A percentile compares a stretch with the other conserved stretches of the same genome.
Evolutionary conservation across 2,113 vertebrate species (phyloP).

Genomic region (Edolisoma coerulescens): DNA sequence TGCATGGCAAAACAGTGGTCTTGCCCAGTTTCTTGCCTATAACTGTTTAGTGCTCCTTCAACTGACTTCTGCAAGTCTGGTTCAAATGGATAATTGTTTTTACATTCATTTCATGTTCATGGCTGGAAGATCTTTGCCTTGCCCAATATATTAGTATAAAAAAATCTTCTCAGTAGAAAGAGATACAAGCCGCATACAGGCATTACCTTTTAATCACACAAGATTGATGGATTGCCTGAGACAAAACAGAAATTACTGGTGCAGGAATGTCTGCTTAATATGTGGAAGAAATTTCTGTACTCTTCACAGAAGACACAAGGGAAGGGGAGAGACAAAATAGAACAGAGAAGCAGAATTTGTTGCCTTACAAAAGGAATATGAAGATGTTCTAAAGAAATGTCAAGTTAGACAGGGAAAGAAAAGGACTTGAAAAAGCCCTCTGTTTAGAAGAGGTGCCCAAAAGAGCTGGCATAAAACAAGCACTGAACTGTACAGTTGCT

Average conservation of each 20-base stretch:
- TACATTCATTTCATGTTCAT: background rate
- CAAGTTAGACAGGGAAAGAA: background rate
- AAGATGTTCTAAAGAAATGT: background rate
- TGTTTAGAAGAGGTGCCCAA: background rate
- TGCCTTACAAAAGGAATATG: background rate
- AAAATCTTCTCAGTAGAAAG: background rate
- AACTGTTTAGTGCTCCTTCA: background rate
- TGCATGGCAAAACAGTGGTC: background rate
- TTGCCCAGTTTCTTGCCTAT: background rate
- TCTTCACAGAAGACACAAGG: background rate
- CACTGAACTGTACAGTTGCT: background rate
- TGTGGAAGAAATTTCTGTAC: background rate
- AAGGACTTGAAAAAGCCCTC: background rate
- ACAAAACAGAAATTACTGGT: background rate
- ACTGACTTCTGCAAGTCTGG: background rate
- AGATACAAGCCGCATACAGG: background rate
- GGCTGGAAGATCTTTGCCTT: background rate
- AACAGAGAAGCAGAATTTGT: background rate
- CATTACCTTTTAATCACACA: background rate
- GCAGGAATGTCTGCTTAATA: background rate
- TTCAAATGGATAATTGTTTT: background rate
- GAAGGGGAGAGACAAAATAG: background rate
- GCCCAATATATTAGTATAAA: background rate
- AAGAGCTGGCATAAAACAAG: background rate
- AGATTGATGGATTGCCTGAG: background rate